Conservation (phyloP, 2,888 invertebrate species). For the Pachydiplax longipennis region DNA sequence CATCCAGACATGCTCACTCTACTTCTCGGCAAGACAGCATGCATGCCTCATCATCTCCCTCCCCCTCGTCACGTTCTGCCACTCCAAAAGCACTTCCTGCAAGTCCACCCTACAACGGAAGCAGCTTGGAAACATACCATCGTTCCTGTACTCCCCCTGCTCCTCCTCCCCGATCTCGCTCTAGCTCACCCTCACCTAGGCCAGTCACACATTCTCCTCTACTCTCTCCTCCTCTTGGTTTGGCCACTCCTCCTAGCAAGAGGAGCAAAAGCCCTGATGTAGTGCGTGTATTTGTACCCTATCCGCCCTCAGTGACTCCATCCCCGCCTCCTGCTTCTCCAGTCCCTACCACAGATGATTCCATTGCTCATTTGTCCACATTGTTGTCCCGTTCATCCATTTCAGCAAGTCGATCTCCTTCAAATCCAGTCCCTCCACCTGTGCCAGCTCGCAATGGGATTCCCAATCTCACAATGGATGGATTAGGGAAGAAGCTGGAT, state of each 20-base stretch:
- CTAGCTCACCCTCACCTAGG: constrained; percentile 64
- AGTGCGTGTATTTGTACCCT: constrained; percentile 81
- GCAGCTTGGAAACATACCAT: neutral
- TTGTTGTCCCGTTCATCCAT: constrained; percentile 61
- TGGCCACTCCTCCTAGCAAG: neutral
- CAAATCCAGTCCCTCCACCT: constrained; percentile 60
- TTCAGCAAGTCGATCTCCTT: constrained; percentile 54
- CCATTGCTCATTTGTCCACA: constrained; percentile 61
- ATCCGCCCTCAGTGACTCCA: constrained; percentile 59
- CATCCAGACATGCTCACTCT: constrained; percentile 11
- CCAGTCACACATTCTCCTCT: constrained; percentile 64
- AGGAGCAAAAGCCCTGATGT: constrained; percentile 68
- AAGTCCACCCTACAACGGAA: constrained; percentile 21
- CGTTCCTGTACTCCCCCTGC: constrained; percentile 53
- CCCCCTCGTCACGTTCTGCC: constrained; percentile 24
- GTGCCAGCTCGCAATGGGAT: constrained; percentile 24
- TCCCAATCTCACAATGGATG: constrained; percentile 18
- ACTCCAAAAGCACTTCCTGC: constrained; percentile 25
- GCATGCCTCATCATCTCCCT: constrained; percentile 16
- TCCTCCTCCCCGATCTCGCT: constrained; percentile 59
- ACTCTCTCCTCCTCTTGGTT: neutral
- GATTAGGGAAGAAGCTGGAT: constrained; percentile 56
- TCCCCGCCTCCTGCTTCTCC: constrained; percentile 50
- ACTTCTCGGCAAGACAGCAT: neutral
- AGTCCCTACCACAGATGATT: constrained; percentile 63